These are phyloP conservation scores for Lamellibrachia columna DNA, from an alignment of 2,888 invertebrate species.

Conservation along the genomic window DNA sequence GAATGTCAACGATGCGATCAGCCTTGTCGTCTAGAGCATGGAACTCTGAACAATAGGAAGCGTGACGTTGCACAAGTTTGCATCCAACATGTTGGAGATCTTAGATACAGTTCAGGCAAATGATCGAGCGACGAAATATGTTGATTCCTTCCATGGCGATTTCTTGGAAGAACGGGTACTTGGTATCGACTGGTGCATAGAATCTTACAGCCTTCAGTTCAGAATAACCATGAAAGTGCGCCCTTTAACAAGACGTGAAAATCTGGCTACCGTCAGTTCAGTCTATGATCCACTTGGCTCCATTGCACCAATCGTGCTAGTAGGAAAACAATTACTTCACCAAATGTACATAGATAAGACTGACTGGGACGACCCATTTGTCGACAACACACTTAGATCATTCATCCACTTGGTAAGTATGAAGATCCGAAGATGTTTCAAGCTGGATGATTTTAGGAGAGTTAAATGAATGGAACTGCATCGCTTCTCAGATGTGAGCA, in stretches of 20 bases:
- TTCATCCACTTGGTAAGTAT: neutral
- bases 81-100: conserved; percentile 17
- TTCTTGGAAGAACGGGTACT: neutral
- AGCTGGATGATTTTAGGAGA: conserved; percentile 38
- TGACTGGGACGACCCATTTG: conserved; percentile 42
- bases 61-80: conserved; percentile 32
- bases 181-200: conserved; percentile 42
- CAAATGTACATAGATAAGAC: too few relatives aligned
- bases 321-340: too few relatives aligned
- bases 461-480: conserved; percentile 36
- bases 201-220: conserved; percentile 43
- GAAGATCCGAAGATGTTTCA: conserved; percentile 27
- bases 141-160: neutral
- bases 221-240: conserved; percentile 35
- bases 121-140: neutral
- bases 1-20: conserved; percentile 22
- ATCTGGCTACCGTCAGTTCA: conserved; percentile 41
- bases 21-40: neutral
- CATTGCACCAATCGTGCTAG: too few relatives aligned
- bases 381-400: neutral
- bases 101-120: neutral
- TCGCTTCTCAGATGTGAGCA: conserved; percentile 44
- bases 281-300: conserved; percentile 45
- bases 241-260: conserved; percentile 40
- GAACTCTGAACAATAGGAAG: conserved; percentile 22